These are phyloP conservation scores for Halyomorpha halys DNA, from an alignment of 1,140 invertebrate species.

Conservation along the genomic window DNA sequence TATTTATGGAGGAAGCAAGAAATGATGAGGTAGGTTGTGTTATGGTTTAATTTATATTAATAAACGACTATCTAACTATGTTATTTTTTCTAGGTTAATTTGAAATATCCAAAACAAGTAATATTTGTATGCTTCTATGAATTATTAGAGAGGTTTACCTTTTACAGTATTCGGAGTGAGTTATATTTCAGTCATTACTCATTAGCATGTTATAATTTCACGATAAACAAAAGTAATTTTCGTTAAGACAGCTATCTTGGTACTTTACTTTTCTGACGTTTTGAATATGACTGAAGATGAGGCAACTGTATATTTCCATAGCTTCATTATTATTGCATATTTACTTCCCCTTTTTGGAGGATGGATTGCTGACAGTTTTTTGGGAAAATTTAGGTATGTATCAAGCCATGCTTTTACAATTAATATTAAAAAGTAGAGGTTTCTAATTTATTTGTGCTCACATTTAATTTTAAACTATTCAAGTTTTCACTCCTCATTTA, in stretches of 20 bases:
- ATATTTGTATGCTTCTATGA: neutral
- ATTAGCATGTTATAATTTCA: too few relatives aligned
- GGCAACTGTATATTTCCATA: constrained; percentile 71
- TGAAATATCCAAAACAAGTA: neutral
- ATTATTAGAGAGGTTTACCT: neutral
- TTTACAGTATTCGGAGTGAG: constrained; percentile 2
- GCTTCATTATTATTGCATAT: constrained; percentile 70
- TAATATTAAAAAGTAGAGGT: neutral
- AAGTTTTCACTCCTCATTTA: too few relatives aligned
- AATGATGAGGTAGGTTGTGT: too few relatives aligned
- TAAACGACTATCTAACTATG: too few relatives aligned
- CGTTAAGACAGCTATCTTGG: constrained; percentile 57
- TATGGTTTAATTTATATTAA: too few relatives aligned
- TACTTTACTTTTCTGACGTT: constrained; percentile 62
- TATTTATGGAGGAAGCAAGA: too few relatives aligned
- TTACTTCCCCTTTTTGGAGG: constrained; percentile 79
- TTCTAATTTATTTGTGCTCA: too few relatives aligned
- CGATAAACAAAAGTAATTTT: constrained; percentile 6
- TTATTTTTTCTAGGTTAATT: too few relatives aligned
- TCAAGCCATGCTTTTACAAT: neutral
- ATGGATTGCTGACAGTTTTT: constrained; percentile 71
- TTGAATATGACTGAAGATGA: constrained; percentile 51
- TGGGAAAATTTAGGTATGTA: constrained; percentile 34
- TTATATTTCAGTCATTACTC: neutral
- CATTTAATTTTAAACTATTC: too few relatives aligned